These are phyloP conservation scores for Aethina tumida DNA, from an alignment of 1,140 invertebrate genomes.

Conservation along the genomic window DNA sequence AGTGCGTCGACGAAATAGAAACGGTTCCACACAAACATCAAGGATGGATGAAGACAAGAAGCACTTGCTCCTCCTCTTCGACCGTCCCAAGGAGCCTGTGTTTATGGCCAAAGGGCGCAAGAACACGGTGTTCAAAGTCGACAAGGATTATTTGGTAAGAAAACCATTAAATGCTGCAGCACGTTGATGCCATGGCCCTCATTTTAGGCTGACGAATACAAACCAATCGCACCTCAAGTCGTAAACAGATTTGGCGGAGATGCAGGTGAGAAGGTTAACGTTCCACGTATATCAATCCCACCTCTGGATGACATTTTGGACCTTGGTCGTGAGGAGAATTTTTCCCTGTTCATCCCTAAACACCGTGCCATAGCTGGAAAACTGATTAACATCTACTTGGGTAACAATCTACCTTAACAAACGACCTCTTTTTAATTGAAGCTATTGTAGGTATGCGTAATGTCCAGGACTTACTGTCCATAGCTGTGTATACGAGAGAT, in stretches of 20 bases:
- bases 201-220: conserved; percentile 16
- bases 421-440: no score
- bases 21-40: no score
- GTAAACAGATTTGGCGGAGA: conserved; percentile 48
- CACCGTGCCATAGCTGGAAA: conserved; percentile 57
- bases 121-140: conserved; percentile 14
- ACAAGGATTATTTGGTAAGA: conserved; percentile 11
- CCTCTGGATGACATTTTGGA: conserved; percentile 55
- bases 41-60: conserved; percentile 36
- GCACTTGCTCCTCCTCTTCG: conserved; percentile 35
- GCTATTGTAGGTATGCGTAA: conserved; percentile 60
- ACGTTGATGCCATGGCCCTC: conserved; percentile 6
- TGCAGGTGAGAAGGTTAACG: conserved; percentile 42
- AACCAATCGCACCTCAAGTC: conserved; percentile 17
- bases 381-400: conserved; percentile 63
- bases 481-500: conserved; percentile 60
- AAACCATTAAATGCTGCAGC: background rate
- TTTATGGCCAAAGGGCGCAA: conserved; percentile 29
- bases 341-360: conserved; percentile 64
- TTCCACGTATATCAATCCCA: conserved; percentile 57
- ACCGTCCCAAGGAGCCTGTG: conserved; percentile 38
- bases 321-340: conserved; percentile 54
- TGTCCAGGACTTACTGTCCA: conserved; percentile 58
- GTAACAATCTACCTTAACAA: conserved; percentile 36
- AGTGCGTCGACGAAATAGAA: no score